Evolutionary conservation across 2,113 vertebrate genomes (phyloP).

Genomic region (Dolichallabes microphthalmus): DNA sequence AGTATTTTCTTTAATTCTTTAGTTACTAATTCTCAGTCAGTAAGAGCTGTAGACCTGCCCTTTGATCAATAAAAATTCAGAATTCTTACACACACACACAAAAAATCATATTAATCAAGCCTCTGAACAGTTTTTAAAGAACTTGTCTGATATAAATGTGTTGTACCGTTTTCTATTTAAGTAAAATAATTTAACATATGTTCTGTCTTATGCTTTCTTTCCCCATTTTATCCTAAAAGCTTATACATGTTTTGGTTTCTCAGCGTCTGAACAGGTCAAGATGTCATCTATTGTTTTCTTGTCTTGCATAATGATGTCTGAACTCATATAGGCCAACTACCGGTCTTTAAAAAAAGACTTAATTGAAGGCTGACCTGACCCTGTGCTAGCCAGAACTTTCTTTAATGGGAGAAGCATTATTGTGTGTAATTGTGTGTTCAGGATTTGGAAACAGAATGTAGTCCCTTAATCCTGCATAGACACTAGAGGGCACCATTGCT

Average conservation of each 20-base stretch:
- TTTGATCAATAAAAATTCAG: conserved; percentile 18
- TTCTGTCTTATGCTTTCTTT: background rate
- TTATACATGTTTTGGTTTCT: background rate
- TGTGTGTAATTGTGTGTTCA: background rate
- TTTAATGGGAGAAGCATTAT: background rate
- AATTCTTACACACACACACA: background rate
- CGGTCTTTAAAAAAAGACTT: background rate
- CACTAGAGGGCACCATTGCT: conserved; percentile 23
- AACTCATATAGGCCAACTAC: background rate
- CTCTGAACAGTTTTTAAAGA: conserved; percentile 25
- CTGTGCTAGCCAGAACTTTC: background rate
- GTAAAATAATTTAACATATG: conserved; percentile 32
- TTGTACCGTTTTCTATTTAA: conserved; percentile 43
- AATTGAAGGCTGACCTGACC: background rate
- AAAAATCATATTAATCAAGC: conserved; percentile 33
- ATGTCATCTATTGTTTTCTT: background rate
- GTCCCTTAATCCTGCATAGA: background rate
- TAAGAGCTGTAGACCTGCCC: conserved; percentile 21
- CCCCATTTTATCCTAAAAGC: background rate
- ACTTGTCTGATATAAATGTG: conserved; percentile 27
- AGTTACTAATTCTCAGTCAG: background rate
- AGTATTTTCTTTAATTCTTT: conserved; percentile 2
- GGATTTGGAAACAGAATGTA: background rate
- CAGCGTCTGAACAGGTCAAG: background rate
- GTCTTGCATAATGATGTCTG: background rate